Base-by-base conservation (phyloP, 2,797 vertebrate species). In the Dryobates pubescens region DNA sequence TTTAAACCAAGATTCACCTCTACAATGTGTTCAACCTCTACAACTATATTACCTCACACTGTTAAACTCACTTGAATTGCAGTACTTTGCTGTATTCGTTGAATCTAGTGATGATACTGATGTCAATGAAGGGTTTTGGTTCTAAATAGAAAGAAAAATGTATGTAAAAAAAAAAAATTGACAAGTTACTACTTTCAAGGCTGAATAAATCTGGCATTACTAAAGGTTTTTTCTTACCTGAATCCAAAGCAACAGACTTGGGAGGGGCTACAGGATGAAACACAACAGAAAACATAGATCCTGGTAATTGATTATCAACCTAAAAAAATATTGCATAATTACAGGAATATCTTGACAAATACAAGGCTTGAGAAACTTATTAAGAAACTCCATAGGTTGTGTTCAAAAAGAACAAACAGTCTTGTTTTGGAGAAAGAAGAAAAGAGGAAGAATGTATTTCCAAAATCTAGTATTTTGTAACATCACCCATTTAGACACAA, bases 211-310 rank as follows among this genome's bases (percentile, higher is more conserved):
- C 23, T 74, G 7, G 1, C 47, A 62, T 13, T 32, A 13, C 9
- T 62, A 24, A 4, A 78, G 26, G 34, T 3, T 30, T 75, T 41
- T 30, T 98, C 98, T 90, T 97, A 99, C 99, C 99, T 97, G 99
- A 98, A 96, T 99, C 99, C 95, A 99, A 96, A 93, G 98, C 99
- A 85, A 99, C 98, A 1, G 99, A 99, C 93, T 99, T 99, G 17
- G 99, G 99, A 96, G 99, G 99, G 62, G 98, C 97, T 41, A 99
- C 99, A 4, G 99, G 99, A 83, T 99, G 98, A 97, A 99, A 99
- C 10, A 98, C 98, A 54, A 99, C 98, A 82, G 99, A 99, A 91
- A 99, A 99, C 95, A 99, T 98, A 0, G 99, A 98, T 41, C 99
- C 99, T 16, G 98, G 98, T 67, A 99, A 97, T 43, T 99, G 99